Evolutionary conservation across 2,888 invertebrate genomes (phyloP).

Genomic region (Spilarctia lutea): DNA sequence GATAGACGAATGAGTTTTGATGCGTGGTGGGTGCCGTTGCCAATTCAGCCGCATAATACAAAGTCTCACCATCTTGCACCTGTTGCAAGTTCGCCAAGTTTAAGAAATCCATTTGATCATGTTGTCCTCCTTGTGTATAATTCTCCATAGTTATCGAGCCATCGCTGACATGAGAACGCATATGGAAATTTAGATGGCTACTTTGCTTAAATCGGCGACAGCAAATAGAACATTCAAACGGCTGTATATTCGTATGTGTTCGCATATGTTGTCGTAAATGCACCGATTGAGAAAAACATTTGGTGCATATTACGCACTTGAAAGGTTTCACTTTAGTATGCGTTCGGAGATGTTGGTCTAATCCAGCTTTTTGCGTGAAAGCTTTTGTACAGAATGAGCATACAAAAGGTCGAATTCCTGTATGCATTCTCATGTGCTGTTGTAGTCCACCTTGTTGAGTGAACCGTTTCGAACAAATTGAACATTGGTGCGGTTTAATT

Average conservation of each 20-base stretch:
- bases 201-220: slow-evolving; percentile 80
- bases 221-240: slow-evolving; percentile 78
- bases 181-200: slow-evolving; percentile 82
- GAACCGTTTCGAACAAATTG: slow-evolving; percentile 78
- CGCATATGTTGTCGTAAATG: slow-evolving; percentile 83
- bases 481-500: slow-evolving; percentile 78
- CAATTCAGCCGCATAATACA: slow-evolving; percentile 77
- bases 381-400: slow-evolving; percentile 80
- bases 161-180: slow-evolving; percentile 75
- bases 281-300: slow-evolving; percentile 82
- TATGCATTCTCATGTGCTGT: slow-evolving; percentile 83
- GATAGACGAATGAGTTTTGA: slow-evolving; percentile 49
- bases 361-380: slow-evolving; percentile 81
- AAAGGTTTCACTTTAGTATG: slow-evolving; percentile 83
- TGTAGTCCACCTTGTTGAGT: slow-evolving; percentile 81
- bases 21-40: slow-evolving; percentile 43
- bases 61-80: slow-evolving; percentile 74
- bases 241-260: slow-evolving; percentile 83
- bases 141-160: slow-evolving; percentile 61
- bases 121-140: slow-evolving; percentile 60
- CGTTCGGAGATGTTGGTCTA: slow-evolving; percentile 82
- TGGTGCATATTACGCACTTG: slow-evolving; percentile 79
- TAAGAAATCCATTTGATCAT: slow-evolving; percentile 68
- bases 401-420: slow-evolving; percentile 76
- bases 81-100: slow-evolving; percentile 74